Percentiles rank a stretch among this genome's conserved stretches.
Evolutionary conservation across 2,113 vertebrate genomes (phyloP).

Genomic region (Gymnobelideus leadbeateri): DNA sequence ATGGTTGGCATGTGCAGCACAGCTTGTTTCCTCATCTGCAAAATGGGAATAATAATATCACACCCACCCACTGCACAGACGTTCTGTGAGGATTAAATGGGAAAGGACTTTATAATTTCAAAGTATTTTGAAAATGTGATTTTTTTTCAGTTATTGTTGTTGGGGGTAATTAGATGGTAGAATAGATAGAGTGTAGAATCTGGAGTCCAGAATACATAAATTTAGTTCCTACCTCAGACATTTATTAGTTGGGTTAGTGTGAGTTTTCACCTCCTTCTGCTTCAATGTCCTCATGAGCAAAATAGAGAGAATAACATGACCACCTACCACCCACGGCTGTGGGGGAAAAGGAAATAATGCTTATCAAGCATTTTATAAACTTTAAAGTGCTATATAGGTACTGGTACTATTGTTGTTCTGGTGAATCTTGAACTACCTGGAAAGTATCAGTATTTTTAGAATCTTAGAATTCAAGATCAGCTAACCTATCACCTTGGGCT

Average conservation of each 20-base stretch:
- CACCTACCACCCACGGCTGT: not conserved
- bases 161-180: not conserved
- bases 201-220: not conserved
- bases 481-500: not conserved
- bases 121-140: not conserved
- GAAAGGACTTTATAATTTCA: not conserved
- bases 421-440: not conserved
- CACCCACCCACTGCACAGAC: not conserved
- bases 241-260: not conserved
- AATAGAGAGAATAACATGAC: not conserved
- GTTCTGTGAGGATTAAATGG: not conserved
- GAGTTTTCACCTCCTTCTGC: not conserved
- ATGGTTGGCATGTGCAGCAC: not conserved
- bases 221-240: not conserved
- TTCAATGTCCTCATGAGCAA: not conserved
- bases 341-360: not conserved
- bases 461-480: not conserved
- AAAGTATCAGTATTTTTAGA: not conserved
- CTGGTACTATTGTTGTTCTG: not conserved
- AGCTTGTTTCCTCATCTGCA: conserved; percentile 5
- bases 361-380: not conserved
- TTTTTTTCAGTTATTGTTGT: not conserved
- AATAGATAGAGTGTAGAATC: not conserved
- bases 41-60: conserved; percentile 10
- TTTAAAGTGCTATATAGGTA: not conserved